Percentiles rank a stretch among this genome's conserved stretches.
These are phyloP conservation scores for Chaenocephalus aceratus DNA, from an alignment of 2,113 vertebrate genomes.

Conservation along the genomic window DNA sequence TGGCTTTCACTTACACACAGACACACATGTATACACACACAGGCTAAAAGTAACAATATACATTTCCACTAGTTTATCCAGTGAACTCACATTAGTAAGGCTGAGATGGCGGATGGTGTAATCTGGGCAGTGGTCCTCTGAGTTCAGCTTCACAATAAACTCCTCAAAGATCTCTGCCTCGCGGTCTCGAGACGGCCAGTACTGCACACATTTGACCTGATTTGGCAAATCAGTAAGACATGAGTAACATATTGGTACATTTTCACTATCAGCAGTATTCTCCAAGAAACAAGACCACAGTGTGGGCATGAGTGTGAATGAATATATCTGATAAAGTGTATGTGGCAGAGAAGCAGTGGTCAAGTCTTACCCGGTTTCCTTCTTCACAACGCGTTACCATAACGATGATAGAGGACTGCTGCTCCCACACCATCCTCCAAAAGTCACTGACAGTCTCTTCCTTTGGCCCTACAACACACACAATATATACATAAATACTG, in stretches of 20 bases:
- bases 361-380: conserved; percentile 88
- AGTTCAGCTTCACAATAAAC: conserved; percentile 87
- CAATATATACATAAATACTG: too few relatives aligned
- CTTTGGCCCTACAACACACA: conserved; percentile 88
- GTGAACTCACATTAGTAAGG: conserved; percentile 87
- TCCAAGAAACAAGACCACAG: neutral
- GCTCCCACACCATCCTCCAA: conserved; percentile 99
- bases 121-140: conserved; percentile 90
- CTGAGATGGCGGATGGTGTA: conserved; percentile 91
- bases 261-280: too few relatives aligned
- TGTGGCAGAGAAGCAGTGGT: neutral
- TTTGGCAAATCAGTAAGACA: neutral
- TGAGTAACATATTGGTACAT: too few relatives aligned
- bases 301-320: neutral
- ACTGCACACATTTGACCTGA: conserved; percentile 95
- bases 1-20: neutral
- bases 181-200: conserved; percentile 90
- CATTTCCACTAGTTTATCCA: neutral
- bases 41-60: neutral
- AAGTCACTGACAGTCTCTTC: conserved; percentile 94
- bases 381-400: conserved; percentile 99
- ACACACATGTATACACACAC: neutral
- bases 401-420: conserved; percentile 95
- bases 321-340: neutral
- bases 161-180: conserved; percentile 87